Percentiles rank a stretch among this genome's conserved stretches.
phyloP scores from a whole-genome alignment of 2,797 vertebrate species.

The Gobio occitaniae region DNA sequence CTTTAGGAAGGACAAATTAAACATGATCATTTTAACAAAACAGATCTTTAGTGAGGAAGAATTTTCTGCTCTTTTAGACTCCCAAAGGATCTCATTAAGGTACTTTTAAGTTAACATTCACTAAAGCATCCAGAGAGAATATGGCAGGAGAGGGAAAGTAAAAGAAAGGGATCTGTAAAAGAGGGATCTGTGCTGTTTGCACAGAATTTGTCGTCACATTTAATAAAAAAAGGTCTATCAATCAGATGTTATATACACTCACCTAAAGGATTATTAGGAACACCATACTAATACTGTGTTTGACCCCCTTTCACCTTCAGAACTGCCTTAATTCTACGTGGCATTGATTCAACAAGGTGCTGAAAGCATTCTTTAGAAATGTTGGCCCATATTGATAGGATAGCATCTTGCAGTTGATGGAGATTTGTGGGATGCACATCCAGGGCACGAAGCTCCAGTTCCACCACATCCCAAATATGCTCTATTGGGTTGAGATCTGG shows the following conservation, averaged over 20 bases:
- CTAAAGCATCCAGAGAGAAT: slow-evolving; percentile 25
- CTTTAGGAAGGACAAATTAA: slow-evolving; percentile 43
- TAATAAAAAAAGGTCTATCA: not conserved
- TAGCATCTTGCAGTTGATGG: no score
- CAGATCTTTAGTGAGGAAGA: slow-evolving; percentile 42
- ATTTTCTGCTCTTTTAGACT: slow-evolving; percentile 48
- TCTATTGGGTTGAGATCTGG: no score
- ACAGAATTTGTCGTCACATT: not conserved
- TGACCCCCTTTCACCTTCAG: no score
- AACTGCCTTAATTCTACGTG: no score
- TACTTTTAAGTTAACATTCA: slow-evolving; percentile 46
- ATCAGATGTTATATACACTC: not conserved
- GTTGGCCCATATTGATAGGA: no score
- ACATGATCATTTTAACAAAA: slow-evolving; percentile 46
- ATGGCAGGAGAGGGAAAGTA: not conserved
- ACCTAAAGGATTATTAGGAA: no score
- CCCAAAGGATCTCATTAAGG: slow-evolving; percentile 59
- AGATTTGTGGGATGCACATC: no score
- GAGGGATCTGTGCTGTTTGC: not conserved
- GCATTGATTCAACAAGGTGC: no score
- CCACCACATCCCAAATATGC: no score
- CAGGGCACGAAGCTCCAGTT: no score
- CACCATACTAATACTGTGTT: no score
- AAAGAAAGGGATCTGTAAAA: not conserved
- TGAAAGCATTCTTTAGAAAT: no score